These are phyloP conservation scores for Clamator glandarius DNA, from an alignment of 2,797 vertebrate species.

Conservation along the genomic window DNA sequence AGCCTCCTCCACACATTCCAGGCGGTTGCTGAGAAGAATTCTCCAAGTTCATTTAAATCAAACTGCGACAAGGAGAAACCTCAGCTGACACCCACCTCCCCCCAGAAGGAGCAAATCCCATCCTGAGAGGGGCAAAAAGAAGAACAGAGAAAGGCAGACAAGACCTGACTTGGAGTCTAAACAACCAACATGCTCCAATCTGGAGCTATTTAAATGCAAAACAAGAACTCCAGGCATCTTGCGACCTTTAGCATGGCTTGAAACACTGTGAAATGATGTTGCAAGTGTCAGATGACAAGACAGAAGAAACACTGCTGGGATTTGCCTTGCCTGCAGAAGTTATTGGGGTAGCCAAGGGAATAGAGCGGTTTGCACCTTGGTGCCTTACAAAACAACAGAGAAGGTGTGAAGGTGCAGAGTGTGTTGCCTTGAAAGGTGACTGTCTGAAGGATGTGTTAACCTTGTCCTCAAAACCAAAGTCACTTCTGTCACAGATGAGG, in stretches of 20 bases:
- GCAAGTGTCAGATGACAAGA: not conserved
- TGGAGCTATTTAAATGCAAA: not conserved
- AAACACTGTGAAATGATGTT: not conserved
- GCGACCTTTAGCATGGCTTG: slow-evolving; percentile 6
- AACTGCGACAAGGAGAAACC: slow-evolving; percentile 30
- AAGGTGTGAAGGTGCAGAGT: not conserved
- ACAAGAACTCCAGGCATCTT: not conserved
- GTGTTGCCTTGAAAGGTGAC: not conserved
- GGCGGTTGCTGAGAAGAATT: slow-evolving; percentile 15
- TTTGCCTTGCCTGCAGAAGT: not conserved
- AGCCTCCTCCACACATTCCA: slow-evolving; percentile 69
- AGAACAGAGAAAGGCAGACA: not conserved
- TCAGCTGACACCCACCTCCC: not conserved
- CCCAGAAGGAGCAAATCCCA: not conserved
- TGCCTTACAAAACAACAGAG: not conserved
- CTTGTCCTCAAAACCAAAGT: not conserved
- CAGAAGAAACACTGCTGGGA: not conserved
- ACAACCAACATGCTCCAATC: not conserved
- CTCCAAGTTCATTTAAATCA: slow-evolving; percentile 27
- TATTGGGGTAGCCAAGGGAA: not conserved
- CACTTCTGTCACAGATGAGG: not conserved
- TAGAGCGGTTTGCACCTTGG: not conserved
- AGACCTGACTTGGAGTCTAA: not conserved
- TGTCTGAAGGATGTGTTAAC: rapidly evolving
- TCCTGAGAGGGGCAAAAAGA: not conserved